phyloP scores from a whole-genome alignment of 2,797 vertebrate species.

The Chanos chanos region DNA sequence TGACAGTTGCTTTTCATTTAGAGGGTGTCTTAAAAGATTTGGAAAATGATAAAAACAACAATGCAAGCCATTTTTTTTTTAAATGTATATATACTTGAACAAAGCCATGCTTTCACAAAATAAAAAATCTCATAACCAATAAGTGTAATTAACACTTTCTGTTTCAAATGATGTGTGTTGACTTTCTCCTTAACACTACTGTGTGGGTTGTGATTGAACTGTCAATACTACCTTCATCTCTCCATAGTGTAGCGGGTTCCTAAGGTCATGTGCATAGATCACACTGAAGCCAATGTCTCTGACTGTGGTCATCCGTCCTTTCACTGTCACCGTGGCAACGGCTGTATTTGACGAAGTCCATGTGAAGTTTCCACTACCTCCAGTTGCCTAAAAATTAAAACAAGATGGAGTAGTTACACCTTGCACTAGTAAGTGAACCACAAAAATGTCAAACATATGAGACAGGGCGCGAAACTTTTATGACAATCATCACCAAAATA shows the following conservation, averaged over 20 bases:
- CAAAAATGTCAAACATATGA: too few species aligned
- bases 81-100: too few species aligned
- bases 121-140: too few species aligned
- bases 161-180: neutral
- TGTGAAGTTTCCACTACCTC: conserved; percentile 94
- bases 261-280: conserved; percentile 83
- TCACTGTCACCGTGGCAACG: conserved; percentile 89
- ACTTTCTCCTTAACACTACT: neutral
- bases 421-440: too few species aligned
- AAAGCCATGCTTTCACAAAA: too few species aligned
- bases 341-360: conserved; percentile 85
- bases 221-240: conserved; percentile 82
- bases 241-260: conserved; percentile 84
- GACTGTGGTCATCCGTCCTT: conserved; percentile 88
- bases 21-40: neutral
- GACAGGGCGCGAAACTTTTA: too few species aligned
- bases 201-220: neutral
- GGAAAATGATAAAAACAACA: neutral
- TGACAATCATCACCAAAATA: too few species aligned
- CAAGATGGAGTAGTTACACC: too few species aligned
- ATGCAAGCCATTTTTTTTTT: too few species aligned
- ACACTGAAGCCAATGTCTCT: conserved; percentile 81
- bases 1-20: neutral
- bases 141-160: too few species aligned
- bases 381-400: conserved; percentile 81